Conservation (phyloP, 2,113 vertebrate species). For the Benitochromis conjunctus region DNA sequence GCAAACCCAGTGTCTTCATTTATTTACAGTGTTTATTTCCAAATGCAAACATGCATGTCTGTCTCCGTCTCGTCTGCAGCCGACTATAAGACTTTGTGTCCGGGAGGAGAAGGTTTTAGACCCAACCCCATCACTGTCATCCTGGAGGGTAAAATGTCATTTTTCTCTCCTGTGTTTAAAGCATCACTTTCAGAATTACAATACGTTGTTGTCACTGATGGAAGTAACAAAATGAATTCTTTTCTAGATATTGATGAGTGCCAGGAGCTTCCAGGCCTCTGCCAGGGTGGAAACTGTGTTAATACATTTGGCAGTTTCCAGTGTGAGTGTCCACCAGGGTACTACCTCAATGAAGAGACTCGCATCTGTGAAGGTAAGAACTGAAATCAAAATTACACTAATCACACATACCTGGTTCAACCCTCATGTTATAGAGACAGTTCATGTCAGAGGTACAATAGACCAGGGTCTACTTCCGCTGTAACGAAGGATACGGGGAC, state of each 20-base stretch:
- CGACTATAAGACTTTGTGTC: conserved; percentile 91
- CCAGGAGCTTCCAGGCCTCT: conserved; percentile 89
- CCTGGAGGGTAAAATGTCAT: conserved; percentile 81
- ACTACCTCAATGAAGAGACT: conserved; percentile 85
- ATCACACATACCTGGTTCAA: neutral
- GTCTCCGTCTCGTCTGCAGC: conserved; percentile 65
- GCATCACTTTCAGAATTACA: neutral
- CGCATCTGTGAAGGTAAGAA: conserved; percentile 87
- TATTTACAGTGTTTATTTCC: neutral
- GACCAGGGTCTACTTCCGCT: neutral
- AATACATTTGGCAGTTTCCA: conserved; percentile 96
- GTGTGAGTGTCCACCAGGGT: conserved; percentile 87
- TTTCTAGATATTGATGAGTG: conserved; percentile 88
- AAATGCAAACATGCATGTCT: neutral
- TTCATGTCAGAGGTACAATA: neutral
- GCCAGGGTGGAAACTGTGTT: conserved; percentile 87
- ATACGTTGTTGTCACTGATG: neutral
- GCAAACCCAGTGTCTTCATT: neutral
- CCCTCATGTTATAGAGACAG: neutral
- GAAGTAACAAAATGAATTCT: neutral
- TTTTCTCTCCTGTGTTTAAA: neutral
- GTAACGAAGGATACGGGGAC: neutral
- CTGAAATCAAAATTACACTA: neutral
- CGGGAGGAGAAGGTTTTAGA: conserved; percentile 89
- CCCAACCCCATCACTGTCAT: conserved; percentile 93